Evolutionary conservation across 2,888 invertebrate species (phyloP).

Genomic region (Smittia sp.): DNA sequence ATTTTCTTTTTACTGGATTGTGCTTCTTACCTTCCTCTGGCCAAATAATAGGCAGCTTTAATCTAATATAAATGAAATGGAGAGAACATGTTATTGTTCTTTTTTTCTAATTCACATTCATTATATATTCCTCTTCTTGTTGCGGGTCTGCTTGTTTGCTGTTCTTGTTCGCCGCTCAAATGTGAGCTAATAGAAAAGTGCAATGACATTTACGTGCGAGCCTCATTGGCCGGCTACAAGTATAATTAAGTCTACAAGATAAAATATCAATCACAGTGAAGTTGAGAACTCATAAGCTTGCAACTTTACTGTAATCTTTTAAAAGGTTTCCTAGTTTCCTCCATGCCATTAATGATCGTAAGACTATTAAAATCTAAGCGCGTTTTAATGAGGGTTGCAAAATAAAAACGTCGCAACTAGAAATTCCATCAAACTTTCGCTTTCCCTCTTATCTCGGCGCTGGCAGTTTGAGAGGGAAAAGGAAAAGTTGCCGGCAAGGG

Average conservation of each 20-base stretch:
- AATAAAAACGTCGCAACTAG: constrained; percentile 26
- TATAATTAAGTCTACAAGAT: no score
- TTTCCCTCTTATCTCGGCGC: not conserved
- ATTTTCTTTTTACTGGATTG: not conserved
- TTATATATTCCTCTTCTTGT: constrained; percentile 18
- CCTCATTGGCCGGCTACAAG: no score
- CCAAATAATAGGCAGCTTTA: constrained; percentile 21
- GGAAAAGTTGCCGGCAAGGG: not conserved
- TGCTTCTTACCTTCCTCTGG: not conserved
- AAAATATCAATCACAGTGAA: not conserved
- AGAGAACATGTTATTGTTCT: constrained; percentile 31
- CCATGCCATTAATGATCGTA: not conserved
- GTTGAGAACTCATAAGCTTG: not conserved
- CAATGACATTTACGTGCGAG: constrained; percentile 24
- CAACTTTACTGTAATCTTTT: not conserved
- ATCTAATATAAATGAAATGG: constrained; percentile 25
- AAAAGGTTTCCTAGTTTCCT: not conserved
- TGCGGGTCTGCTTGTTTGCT: not conserved
- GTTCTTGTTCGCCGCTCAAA: not conserved
- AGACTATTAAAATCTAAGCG: constrained; percentile 14
- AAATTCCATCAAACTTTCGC: not conserved
- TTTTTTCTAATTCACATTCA: constrained; percentile 35
- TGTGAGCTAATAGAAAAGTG: constrained; percentile 12
- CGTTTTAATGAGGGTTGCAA: constrained; percentile 35
- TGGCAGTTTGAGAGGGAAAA: constrained; percentile 9